Evolutionary conservation across 2,113 vertebrate genomes (phyloP).

Genomic region (Indicator indicator): DNA sequence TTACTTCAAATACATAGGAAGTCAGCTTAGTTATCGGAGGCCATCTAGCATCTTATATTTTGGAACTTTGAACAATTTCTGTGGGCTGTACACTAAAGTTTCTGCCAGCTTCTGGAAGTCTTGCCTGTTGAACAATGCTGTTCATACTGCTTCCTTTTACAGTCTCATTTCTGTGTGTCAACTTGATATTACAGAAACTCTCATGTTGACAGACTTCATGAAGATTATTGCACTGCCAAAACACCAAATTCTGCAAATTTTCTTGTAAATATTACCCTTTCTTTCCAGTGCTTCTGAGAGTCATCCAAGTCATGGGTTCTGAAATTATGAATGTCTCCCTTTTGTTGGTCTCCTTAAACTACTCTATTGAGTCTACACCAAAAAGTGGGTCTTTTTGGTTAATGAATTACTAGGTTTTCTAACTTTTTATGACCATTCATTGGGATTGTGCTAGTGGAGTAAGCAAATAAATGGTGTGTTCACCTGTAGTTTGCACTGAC

Average conservation of each 20-base stretch:
- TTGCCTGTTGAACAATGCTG: neutral
- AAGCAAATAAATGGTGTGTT: slow-evolving; percentile 19
- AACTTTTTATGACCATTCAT: slow-evolving; percentile 1
- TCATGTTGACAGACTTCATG: neutral
- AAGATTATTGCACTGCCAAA: neutral
- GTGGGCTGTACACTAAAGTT: neutral
- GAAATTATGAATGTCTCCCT: neutral
- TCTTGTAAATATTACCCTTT: neutral
- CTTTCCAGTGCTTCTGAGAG: neutral
- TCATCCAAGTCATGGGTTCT: neutral
- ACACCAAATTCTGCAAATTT: neutral
- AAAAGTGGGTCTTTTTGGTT: neutral
- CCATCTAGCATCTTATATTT: neutral
- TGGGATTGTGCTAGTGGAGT: neutral
- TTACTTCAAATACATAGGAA: neutral
- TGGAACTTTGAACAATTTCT: neutral
- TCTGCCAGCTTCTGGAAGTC: slow-evolving; percentile 8
- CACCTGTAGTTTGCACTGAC: slow-evolving; percentile 5
- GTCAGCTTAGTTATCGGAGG: neutral
- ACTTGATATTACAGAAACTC: neutral
- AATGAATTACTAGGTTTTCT: slow-evolving; percentile 45
- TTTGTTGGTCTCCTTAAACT: neutral
- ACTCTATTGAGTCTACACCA: neutral
- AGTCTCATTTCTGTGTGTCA: neutral
- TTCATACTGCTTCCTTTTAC: neutral